phyloP scores from a whole-genome alignment of 2,888 invertebrate species.

The Ferdinandea cuprea region DNA sequence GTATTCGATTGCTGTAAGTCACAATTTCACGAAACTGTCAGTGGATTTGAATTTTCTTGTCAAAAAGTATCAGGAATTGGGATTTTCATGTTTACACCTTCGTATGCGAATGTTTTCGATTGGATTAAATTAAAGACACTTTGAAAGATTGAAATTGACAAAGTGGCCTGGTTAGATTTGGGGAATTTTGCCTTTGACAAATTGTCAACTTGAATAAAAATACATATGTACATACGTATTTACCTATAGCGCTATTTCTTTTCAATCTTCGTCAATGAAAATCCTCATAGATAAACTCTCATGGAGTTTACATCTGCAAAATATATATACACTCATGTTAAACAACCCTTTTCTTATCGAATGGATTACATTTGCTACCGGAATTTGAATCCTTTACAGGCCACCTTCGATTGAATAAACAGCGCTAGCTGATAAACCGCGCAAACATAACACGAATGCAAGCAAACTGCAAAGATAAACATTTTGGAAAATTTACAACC shows the following conservation, averaged over 20 bases:
- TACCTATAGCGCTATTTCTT: not conserved
- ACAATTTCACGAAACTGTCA: conserved; percentile 60
- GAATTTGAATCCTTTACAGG: conserved; percentile 24
- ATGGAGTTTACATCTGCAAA: not conserved
- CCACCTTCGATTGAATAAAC: conserved; percentile 48
- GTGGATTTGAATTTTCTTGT: conserved; percentile 61
- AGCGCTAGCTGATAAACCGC: conserved; percentile 24
- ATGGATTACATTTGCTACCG: conserved; percentile 43
- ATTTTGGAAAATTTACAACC: conserved; percentile 53
- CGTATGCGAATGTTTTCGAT: conserved; percentile 34
- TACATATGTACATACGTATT: no score
- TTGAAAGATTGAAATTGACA: conserved; percentile 61
- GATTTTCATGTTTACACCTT: conserved; percentile 51
- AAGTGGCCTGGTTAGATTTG: conserved; percentile 36
- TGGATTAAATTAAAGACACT: conserved; percentile 40
- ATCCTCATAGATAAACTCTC: not conserved
- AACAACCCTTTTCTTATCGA: conserved; percentile 42
- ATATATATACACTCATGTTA: no score
- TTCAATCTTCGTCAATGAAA: conserved; percentile 1
- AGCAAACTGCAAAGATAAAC: conserved; percentile 52
- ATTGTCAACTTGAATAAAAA: no score
- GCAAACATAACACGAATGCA: conserved; percentile 29
- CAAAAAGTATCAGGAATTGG: conserved; percentile 56
- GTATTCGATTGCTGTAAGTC: conserved; percentile 21
- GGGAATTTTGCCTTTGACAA: not conserved